phyloP scores from a whole-genome alignment of 2,888 invertebrate species.

The Drosophila rubida region DNA sequence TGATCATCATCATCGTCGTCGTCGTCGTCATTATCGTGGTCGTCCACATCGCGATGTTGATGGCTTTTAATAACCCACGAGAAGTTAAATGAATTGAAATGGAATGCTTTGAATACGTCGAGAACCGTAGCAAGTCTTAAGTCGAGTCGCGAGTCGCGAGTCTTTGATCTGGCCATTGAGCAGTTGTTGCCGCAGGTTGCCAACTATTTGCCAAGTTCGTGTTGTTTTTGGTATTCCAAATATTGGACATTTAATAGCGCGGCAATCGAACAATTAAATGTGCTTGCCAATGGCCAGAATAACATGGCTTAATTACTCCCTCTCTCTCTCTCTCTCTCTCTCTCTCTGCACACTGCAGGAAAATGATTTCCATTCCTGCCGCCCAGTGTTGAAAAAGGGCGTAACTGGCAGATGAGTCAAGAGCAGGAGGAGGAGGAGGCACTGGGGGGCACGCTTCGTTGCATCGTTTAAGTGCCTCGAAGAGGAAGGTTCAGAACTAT shows the following conservation, averaged over 20 bases:
- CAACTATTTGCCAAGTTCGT: conserved; percentile 24
- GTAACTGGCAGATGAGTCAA: conserved; percentile 35
- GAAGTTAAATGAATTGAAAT: conserved; percentile 37
- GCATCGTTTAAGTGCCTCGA: conserved; percentile 71
- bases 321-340: conserved; percentile 1
- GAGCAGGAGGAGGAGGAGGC: conserved; percentile 10
- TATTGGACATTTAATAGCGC: conserved; percentile 71
- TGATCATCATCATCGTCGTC: conserved; percentile 32
- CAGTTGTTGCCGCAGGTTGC: conserved; percentile 21
- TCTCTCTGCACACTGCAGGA: not conserved
- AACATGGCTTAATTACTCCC: conserved; percentile 75
- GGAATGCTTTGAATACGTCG: conserved; percentile 75
- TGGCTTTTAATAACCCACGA: conserved; percentile 64
- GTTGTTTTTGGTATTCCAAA: conserved; percentile 65
- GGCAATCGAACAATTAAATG: conserved; percentile 77
- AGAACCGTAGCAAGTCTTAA: conserved; percentile 66
- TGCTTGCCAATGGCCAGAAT: conserved; percentile 28
- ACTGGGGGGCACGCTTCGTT: conserved; percentile 73
- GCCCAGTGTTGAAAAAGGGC: conserved; percentile 66
- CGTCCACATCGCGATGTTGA: conserved; percentile 32
- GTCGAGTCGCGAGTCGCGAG: conserved; percentile 41
- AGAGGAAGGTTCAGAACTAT: conserved; percentile 73
- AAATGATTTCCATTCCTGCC: conserved; percentile 10
- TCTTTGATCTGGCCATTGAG: conserved; percentile 64
- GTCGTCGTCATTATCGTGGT: conserved; percentile 32